phyloP scores from a whole-genome alignment of 2,113 vertebrate genomes.

The Tretioscincus oriximinensis region DNA sequence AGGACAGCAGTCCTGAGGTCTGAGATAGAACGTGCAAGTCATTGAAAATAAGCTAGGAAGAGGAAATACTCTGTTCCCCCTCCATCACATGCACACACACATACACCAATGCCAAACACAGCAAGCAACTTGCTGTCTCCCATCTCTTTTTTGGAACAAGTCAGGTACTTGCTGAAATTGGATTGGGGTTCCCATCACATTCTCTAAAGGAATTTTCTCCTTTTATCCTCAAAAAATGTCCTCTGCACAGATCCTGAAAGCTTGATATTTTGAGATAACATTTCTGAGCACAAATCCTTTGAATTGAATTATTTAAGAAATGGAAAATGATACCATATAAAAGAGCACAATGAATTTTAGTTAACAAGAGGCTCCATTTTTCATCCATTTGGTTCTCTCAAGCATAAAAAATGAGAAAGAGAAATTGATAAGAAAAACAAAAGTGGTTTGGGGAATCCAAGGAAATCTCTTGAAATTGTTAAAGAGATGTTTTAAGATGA shows the following conservation, averaged over 20 bases:
- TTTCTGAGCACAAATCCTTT: neutral
- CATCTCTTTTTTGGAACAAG: neutral
- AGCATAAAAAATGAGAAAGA: too few species aligned
- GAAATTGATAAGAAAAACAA: neutral
- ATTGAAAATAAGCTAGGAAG: neutral
- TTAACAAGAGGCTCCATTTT: neutral
- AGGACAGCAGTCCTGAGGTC: too few species aligned
- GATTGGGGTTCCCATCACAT: neutral
- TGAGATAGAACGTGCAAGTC: too few species aligned
- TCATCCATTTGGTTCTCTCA: neutral
- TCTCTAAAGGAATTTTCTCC: neutral
- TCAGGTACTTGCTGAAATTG: neutral
- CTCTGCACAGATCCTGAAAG: neutral
- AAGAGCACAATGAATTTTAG: neutral
- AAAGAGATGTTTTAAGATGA: neutral
- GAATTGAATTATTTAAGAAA: neutral
- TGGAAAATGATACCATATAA: neutral
- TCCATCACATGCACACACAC: neutral
- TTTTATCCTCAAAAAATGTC: neutral
- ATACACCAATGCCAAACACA: too few species aligned
- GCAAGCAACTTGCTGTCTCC: neutral
- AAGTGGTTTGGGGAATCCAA: neutral
- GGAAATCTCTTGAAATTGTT: neutral
- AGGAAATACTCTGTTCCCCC: neutral
- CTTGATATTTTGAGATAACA: neutral